These are phyloP conservation scores for Spongilla lacustris DNA, from an alignment of 37 sponge, comb jelly and placozoan species.

Conservation along the genomic window DNA sequence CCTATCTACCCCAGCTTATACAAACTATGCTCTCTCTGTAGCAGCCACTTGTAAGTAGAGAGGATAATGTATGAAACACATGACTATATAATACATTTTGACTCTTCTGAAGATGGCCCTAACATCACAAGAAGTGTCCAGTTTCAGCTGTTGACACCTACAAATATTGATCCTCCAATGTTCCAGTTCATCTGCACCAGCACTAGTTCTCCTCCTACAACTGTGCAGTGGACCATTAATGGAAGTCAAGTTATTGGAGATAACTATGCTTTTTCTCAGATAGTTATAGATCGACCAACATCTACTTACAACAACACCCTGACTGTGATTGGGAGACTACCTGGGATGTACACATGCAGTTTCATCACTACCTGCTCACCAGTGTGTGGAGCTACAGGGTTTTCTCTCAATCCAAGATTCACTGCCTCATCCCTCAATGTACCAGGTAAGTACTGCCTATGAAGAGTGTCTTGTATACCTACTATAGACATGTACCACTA, in stretches of 20 bases:
- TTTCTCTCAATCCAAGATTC: not conserved
- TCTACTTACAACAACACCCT: constrained; percentile 17
- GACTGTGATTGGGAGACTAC: not conserved
- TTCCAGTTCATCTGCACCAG: not conserved
- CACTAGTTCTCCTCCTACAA: constrained; percentile 2
- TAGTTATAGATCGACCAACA: too few relatives aligned
- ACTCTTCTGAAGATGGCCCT: too few relatives aligned
- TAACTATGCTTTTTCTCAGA: not conserved
- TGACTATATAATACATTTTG: too few relatives aligned
- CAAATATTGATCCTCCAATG: not conserved
- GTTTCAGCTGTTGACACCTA: not conserved
- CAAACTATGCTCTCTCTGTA: too few relatives aligned
- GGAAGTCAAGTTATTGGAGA: not conserved
- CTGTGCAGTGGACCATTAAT: constrained; percentile 14
- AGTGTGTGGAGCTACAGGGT: not conserved
- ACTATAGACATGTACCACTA: not conserved
- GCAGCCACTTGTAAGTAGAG: too few relatives aligned
- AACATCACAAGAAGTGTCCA: too few relatives aligned
- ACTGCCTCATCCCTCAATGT: not conserved
- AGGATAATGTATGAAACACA: too few relatives aligned
- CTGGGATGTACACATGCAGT: too few relatives aligned
- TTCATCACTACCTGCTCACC: not conserved
- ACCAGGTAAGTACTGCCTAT: not conserved
- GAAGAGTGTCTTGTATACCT: not conserved
- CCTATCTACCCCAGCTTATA: too few relatives aligned